Percentiles rank a stretch among this genome's conserved stretches.
phyloP scores from a whole-genome alignment of 1,140 invertebrate species.

The Philaenus spumarius region DNA sequence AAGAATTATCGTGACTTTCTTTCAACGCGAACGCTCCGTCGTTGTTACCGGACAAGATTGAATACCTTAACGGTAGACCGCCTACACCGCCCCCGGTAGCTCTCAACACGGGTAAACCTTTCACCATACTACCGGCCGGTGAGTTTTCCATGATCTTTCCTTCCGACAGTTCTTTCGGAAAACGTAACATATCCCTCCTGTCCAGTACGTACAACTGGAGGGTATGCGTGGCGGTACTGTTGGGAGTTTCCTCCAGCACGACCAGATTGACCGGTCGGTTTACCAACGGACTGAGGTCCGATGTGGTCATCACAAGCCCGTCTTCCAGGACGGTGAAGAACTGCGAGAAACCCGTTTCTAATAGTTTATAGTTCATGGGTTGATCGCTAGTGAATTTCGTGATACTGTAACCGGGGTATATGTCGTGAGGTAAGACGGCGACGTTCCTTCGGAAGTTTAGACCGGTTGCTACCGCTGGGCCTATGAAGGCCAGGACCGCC shows the following conservation, averaged over 20 bases:
- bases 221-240: constrained; percentile 69
- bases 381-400: constrained; percentile 54
- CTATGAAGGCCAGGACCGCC: background rate
- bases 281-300: constrained; percentile 70
- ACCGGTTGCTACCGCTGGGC: background rate
- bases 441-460: constrained; percentile 28
- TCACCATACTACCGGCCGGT: constrained; percentile 57
- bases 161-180: constrained; percentile 56
- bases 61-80: constrained; percentile 60
- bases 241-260: constrained; percentile 70
- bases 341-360: constrained; percentile 69
- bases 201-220: constrained; percentile 76
- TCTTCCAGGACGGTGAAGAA: constrained; percentile 83
- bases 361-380: constrained; percentile 53
- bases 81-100: constrained; percentile 40
- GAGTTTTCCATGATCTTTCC: constrained; percentile 65
- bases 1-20: constrained; percentile 47
- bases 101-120: constrained; percentile 56
- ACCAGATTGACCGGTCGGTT: constrained; percentile 71
- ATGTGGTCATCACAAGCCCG: constrained; percentile 84
- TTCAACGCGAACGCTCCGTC: constrained; percentile 62
- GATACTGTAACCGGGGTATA: constrained; percentile 76
- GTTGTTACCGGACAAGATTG: constrained; percentile 64
- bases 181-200: constrained; percentile 67
- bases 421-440: constrained; percentile 55